Evolutionary conservation across 2,113 vertebrate species (phyloP).

Genomic region (Dermatemys mawii): DNA sequence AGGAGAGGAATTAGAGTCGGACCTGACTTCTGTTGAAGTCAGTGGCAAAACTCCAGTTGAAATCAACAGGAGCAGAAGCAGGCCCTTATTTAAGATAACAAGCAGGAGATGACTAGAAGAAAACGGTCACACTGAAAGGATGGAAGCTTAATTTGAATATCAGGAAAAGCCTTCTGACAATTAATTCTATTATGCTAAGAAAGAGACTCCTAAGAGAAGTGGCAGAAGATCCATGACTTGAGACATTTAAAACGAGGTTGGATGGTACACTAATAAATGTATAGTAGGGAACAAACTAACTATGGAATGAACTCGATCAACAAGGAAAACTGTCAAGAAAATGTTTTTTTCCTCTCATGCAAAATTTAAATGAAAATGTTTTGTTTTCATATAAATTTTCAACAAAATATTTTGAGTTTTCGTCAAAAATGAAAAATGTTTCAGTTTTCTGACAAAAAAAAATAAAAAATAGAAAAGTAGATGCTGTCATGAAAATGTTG

Average conservation of each 20-base stretch:
- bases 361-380: background rate
- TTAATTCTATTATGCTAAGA: background rate
- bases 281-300: background rate
- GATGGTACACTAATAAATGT: background rate
- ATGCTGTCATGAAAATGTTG: background rate
- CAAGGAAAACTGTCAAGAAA: background rate
- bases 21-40: fast-evolving
- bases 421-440: background rate
- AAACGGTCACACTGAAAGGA: background rate
- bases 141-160: background rate
- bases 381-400: background rate
- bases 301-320: background rate
- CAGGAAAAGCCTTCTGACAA: background rate
- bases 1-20: background rate
- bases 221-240: background rate
- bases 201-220: background rate
- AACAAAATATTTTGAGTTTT: background rate
- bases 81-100: background rate
- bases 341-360: background rate
- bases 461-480: background rate
- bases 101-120: background rate
- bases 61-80: background rate
- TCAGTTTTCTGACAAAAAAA: background rate
- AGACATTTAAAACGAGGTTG: background rate
- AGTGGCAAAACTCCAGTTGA: background rate